Evolutionary conservation across 2,888 invertebrate species (phyloP).

Genomic region (Euplexia lucipara): DNA sequence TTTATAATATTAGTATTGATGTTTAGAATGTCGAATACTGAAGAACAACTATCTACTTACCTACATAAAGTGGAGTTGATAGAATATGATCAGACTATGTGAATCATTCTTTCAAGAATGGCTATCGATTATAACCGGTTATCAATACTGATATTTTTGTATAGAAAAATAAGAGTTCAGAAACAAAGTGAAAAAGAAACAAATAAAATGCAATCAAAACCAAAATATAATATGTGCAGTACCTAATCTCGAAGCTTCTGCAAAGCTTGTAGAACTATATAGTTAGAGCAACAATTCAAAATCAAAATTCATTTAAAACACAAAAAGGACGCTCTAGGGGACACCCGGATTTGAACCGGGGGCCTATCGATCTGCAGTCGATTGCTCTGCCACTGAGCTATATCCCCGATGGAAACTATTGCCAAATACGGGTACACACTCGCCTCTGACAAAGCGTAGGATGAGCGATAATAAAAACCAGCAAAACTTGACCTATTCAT

Average conservation of each 20-base stretch:
- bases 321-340: constrained; percentile 71
- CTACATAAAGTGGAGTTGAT: too few species aligned
- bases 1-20: too few species aligned
- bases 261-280: not conserved
- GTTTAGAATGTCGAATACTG: too few species aligned
- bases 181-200: not conserved
- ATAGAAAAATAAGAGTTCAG: too few species aligned
- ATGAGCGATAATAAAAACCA: constrained; percentile 7
- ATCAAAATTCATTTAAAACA: not conserved
- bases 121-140: not conserved
- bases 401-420: constrained; percentile 70
- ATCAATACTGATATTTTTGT: not conserved
- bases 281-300: not conserved
- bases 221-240: constrained; percentile 4
- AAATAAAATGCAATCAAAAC: not conserved
- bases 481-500: constrained; percentile 4
- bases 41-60: too few species aligned
- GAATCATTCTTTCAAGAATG: not conserved
- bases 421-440: constrained; percentile 35
- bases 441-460: constrained; percentile 21
- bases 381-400: constrained; percentile 90
- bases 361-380: constrained; percentile 90
- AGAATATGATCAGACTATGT: too few species aligned
- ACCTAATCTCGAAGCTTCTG: not conserved
- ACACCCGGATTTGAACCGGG: constrained; percentile 90